Base-by-base conservation (phyloP, 2,113 vertebrate genomes). In the Lanius collurio region DNA sequence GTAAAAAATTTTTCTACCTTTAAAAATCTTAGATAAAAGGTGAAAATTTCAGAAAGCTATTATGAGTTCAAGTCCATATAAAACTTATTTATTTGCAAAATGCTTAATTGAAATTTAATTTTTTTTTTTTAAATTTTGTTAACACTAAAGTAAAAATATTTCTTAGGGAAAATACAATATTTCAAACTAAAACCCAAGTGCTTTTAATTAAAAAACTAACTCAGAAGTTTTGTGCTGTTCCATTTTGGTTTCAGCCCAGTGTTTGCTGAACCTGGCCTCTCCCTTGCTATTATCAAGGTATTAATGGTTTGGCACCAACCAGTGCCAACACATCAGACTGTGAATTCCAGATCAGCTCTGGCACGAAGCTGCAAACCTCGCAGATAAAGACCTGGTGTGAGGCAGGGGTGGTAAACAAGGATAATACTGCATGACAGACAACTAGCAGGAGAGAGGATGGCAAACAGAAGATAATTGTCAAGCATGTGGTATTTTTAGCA, bases 401-500 rank as follows among this genome's bases (percentile, higher is more conserved):
- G 67, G 70, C 70, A 83, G 67, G 13, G 31, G 89, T 81, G 84
- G 73, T 78, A 86, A 97, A 92, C 71, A 82, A 69, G 80, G 78
- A 27, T 84, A 90, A 94, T 18, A 5, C 60, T 49, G 59, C 77
- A 33, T 46, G 92, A 78, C 91, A 96, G 90, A 95, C 89, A 92
- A 64, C 59, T 6, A 89, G 74, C 80, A 84, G 60, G 42, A 93
- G 50, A 91, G 81, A 93, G 70, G 44, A 30, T 73, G 69, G 83
- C 62, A 96, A 95, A 93, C 60, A 80, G 71, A 86, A 94, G 74
- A 53, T 79, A 94, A 94, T 85, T 87, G 94, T 93, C 62, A 86
- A 89, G 87, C 73, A 60, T 76, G 71, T 18, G 50, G 81, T 95
- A 97, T 96, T 95, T 95, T 96, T 90, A 96, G 94, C 37, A 96